Conservation (phyloP, 2,113 vertebrate species). For the Cyprinodon brontotheroides region DNA sequence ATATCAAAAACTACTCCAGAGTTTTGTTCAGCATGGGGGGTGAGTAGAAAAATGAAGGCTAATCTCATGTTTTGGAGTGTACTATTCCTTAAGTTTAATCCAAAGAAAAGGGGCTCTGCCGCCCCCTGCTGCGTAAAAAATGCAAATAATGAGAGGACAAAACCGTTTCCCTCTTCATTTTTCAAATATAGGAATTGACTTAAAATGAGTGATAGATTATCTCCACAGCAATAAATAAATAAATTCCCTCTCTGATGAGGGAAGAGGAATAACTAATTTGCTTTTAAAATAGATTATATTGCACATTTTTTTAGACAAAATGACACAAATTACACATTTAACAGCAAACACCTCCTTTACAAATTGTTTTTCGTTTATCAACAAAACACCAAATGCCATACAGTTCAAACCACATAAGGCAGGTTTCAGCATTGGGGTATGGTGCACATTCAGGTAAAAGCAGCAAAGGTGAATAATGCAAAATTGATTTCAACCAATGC, state of each 20-base stretch:
- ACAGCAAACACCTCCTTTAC: neutral
- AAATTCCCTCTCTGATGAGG: neutral
- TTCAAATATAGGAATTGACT: neutral
- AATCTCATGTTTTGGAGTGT: too few species aligned
- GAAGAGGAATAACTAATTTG: neutral
- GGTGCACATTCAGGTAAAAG: neutral
- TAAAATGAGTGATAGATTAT: neutral
- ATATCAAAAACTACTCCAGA: too few species aligned
- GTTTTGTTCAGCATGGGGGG: too few species aligned
- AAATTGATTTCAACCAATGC: neutral
- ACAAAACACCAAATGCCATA: neutral
- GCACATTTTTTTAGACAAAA: neutral
- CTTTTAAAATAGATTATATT: neutral
- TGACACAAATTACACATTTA: neutral
- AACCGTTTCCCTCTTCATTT: neutral
- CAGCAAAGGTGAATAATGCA: conserved; percentile 10
- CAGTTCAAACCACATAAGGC: neutral
- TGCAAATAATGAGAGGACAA: neutral
- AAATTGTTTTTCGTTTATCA: neutral
- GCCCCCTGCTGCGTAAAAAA: neutral
- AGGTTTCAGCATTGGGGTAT: neutral
- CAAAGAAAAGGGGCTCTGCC: neutral
- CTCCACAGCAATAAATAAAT: neutral
- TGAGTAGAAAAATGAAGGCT: too few species aligned
- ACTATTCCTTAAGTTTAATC: neutral